A percentile compares a stretch with the other conserved stretches of the same genome.
Conservation (phyloP, 2,113 vertebrate species). For the Ophthalmolycus amberensis region DNA sequence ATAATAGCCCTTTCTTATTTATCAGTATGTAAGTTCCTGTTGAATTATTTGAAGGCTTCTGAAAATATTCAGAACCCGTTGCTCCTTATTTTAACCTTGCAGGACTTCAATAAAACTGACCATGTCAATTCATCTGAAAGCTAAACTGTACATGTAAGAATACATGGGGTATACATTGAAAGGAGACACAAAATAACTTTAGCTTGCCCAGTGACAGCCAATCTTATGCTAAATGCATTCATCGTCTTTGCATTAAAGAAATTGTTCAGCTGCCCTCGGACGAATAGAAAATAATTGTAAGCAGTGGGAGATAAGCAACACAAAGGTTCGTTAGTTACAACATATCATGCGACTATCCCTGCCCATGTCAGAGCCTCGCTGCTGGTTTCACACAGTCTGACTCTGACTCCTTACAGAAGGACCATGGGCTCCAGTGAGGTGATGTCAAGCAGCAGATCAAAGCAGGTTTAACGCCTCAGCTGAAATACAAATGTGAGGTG, state of each 20-base stretch:
- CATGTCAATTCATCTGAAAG: conserved; percentile 52
- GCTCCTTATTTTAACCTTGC: conserved; percentile 3
- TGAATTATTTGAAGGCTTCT: conserved; percentile 15
- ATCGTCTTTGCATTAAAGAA: not conserved
- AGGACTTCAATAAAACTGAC: conserved; percentile 61
- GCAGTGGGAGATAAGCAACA: conserved; percentile 1
- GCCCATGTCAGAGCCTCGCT: conserved; percentile 35
- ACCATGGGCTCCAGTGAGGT: conserved; percentile 63
- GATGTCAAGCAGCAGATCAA: conserved; percentile 25
- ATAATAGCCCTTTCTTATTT: not conserved
- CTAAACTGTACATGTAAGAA: conserved; percentile 60
- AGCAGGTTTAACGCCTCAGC: conserved; percentile 17
- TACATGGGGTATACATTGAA: conserved; percentile 41
- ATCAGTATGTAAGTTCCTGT: not conserved
- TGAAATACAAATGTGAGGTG: conserved; percentile 19
- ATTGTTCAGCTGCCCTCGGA: conserved; percentile 29
- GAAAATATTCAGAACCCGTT: conserved; percentile 49
- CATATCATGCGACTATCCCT: conserved; percentile 49
- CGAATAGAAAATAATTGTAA: conserved; percentile 19
- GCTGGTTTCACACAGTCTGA: conserved; percentile 30
- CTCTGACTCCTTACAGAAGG: conserved; percentile 36
- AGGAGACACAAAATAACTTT: not conserved
- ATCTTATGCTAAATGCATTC: conserved; percentile 7
- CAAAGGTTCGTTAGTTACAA: conserved; percentile 46
- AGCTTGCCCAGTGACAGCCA: conserved; percentile 6